Percentiles rank a stretch among this genome's conserved stretches.
Conservation (phyloP, 2,797 vertebrate genomes). For the Diceros bicornis region DNA sequence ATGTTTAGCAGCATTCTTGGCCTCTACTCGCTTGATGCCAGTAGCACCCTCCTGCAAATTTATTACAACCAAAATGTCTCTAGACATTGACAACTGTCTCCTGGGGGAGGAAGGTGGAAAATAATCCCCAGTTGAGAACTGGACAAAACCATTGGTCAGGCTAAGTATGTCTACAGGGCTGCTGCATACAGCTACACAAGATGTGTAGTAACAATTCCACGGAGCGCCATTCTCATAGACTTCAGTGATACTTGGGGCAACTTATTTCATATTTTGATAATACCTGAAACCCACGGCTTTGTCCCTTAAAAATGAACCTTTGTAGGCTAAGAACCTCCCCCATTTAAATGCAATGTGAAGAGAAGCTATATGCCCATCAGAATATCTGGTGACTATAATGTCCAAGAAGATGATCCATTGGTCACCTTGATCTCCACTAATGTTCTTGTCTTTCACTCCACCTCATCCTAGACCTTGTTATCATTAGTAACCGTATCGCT, state of each 20-base stretch:
- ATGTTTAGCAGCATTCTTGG: neutral
- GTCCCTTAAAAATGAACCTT: neutral
- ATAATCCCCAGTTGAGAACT: neutral
- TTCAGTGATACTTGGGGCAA: neutral
- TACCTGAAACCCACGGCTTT: neutral
- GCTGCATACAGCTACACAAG: neutral
- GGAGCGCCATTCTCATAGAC: neutral
- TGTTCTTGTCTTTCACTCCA: neutral
- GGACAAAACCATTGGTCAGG: neutral
- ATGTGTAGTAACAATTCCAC: accelerated
- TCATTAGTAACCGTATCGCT: neutral
- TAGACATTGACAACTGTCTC: neutral
- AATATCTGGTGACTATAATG: neutral
- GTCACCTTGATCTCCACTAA: neutral
- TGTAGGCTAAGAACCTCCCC: neutral
- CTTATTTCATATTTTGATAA: neutral
- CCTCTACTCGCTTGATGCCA: neutral
- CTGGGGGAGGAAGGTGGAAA: neutral
- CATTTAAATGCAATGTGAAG: neutral
- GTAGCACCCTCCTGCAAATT: neutral
- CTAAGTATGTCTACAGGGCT: neutral
- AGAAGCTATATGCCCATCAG: neutral
- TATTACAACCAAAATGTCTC: neutral
- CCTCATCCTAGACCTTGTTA: neutral
- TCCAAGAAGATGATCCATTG: neutral